These are phyloP conservation scores for Grantiella picta DNA, from an alignment of 2,113 vertebrate genomes.

Conservation along the genomic window DNA sequence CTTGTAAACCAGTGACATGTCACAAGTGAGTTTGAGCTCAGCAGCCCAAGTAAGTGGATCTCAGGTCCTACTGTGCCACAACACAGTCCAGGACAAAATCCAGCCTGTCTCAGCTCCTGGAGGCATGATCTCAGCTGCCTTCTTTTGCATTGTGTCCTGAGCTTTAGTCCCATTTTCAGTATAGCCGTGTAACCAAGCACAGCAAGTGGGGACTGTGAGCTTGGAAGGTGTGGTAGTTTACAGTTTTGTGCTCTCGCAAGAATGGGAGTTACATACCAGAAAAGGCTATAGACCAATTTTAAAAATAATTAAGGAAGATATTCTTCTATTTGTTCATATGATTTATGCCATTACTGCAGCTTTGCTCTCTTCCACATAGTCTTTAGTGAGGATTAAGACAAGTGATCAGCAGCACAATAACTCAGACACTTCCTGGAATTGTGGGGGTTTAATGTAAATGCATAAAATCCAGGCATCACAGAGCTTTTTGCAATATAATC, in stretches of 20 bases:
- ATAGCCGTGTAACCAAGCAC: background rate
- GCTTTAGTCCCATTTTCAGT: background rate
- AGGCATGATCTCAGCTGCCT: background rate
- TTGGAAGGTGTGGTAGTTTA: background rate
- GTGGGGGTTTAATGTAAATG: background rate
- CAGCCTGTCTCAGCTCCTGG: background rate
- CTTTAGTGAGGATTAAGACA: background rate
- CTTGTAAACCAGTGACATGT: background rate
- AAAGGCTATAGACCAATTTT: background rate
- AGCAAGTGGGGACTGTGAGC: background rate
- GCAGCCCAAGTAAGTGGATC: background rate
- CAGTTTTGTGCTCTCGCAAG: background rate
- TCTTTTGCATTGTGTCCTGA: background rate
- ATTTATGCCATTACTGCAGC: background rate
- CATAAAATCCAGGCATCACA: background rate
- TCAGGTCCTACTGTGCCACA: background rate
- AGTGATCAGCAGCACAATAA: background rate
- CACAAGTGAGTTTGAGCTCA: background rate
- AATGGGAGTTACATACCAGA: background rate
- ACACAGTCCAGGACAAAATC: background rate
- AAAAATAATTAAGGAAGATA: background rate
- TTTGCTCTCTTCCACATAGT: background rate
- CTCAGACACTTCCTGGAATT: conserved; percentile 7
- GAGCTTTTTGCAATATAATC: conserved; percentile 40
- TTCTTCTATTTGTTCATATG: background rate